A percentile compares a stretch with the other conserved stretches of the same genome.
These are phyloP conservation scores for Gymnocheta viridis DNA, from an alignment of 2,888 invertebrate genomes.

Conservation along the genomic window DNA sequence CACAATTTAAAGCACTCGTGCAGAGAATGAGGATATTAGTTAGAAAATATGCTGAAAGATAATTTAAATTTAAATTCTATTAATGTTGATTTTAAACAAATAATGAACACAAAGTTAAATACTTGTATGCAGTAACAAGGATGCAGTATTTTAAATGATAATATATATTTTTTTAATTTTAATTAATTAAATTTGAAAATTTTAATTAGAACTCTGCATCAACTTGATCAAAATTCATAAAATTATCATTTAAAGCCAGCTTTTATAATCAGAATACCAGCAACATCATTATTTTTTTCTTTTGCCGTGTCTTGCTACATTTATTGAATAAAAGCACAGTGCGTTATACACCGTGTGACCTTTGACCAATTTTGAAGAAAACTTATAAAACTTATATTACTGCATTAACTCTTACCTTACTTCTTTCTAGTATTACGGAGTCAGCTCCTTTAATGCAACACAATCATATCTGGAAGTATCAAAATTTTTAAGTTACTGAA, in stretches of 20 bases:
- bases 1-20: not conserved
- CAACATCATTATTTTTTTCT: no score
- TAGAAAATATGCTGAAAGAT: not conserved
- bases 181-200: not conserved
- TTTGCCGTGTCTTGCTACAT: no score
- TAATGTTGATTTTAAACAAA: not conserved
- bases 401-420: no score
- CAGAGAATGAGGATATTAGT: not conserved
- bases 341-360: no score
- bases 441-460: no score
- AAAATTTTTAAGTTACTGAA: no score
- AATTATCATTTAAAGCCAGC: not conserved
- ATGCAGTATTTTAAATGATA: not conserved
- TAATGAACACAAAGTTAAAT: not conserved
- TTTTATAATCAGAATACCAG: no score
- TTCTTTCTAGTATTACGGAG: no score
- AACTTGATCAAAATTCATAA: not conserved
- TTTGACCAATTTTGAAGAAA: no score
- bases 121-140: not conserved
- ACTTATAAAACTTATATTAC: no score
- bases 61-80: constrained; percentile 1
- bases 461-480: no score
- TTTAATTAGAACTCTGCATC: not conserved
- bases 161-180: not conserved
- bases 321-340: no score